Percentiles rank a stretch among this genome's conserved stretches.
Conservation (phyloP, 30 jellyfish, hydroid and myxozoan species). For the Aurelia sp. region DNA sequence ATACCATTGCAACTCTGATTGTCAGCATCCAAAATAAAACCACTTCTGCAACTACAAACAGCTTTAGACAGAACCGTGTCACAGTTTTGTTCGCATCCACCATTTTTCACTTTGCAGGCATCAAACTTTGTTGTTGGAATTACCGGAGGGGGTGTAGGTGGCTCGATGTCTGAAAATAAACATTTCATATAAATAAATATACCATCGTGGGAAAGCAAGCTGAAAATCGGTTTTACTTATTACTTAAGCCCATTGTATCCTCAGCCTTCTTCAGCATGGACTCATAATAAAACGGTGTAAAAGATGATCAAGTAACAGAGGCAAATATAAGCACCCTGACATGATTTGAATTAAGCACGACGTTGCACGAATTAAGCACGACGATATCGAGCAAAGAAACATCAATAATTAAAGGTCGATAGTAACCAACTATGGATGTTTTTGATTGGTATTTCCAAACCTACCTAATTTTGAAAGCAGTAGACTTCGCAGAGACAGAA, state of each 20-base stretch:
- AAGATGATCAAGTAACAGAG: neutral
- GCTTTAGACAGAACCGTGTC: conserved; percentile 18
- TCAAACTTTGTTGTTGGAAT: conserved; percentile 36
- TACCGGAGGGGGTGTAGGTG: conserved; percentile 17
- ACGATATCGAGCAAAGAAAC: neutral
- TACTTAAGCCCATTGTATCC: too few species aligned
- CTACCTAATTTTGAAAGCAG: too few species aligned
- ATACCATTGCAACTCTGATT: conserved; percentile 36
- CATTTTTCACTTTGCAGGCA: conserved; percentile 27
- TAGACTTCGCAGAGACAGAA: too few species aligned
- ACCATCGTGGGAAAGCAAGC: too few species aligned
- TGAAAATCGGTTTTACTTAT: too few species aligned
- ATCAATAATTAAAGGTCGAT: too few species aligned
- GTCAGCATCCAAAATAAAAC: conserved; percentile 30
- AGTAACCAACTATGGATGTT: too few species aligned
- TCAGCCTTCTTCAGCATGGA: neutral
- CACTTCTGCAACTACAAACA: conserved; percentile 31
- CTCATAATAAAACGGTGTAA: too few species aligned
- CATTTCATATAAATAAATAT: neutral
- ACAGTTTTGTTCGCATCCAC: conserved; percentile 24
- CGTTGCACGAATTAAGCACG: too few species aligned
- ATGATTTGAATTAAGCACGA: too few species aligned
- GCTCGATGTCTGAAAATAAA: neutral
- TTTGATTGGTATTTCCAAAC: too few species aligned
- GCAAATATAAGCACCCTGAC: too few species aligned